A percentile compares a stretch with the other conserved stretches of the same genome.
phyloP scores from a whole-genome alignment of 2,888 invertebrate species.

The Phasia obesa region DNA sequence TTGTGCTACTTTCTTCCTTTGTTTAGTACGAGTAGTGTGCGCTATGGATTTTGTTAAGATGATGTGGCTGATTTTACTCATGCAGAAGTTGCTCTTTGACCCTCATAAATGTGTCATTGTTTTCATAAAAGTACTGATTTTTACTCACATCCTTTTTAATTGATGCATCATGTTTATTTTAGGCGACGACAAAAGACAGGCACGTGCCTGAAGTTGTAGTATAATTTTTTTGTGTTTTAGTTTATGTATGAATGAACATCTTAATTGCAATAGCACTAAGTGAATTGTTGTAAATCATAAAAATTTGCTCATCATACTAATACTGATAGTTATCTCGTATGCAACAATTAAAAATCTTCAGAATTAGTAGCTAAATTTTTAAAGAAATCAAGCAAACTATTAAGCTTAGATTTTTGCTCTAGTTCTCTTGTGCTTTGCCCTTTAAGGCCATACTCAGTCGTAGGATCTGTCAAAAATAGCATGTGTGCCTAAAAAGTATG shows the following conservation, averaged over 20 bases:
- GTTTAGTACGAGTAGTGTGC: background rate
- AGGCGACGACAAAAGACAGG: conserved; percentile 43
- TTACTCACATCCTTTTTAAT: conserved; percentile 40
- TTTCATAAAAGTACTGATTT: background rate
- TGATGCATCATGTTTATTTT: conserved; percentile 56
- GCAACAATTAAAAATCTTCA: no score
- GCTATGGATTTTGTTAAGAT: conserved; percentile 3
- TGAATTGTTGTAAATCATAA: no score
- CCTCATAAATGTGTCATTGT: conserved; percentile 58
- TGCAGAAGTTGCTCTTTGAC: conserved; percentile 62
- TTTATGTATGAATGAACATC: background rate
- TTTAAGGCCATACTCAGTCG: no score
- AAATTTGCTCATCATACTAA: no score
- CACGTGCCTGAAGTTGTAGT: conserved; percentile 59
- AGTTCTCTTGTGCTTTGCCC: no score
- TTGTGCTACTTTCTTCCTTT: conserved; percentile 4
- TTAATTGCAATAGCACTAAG: no score
- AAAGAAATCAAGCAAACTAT: no score
- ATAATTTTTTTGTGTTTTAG: background rate
- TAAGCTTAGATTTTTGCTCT: no score
- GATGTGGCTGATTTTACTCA: conserved; percentile 12
- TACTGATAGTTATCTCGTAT: no score
- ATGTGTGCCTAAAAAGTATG: no score
- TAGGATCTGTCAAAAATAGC: no score
- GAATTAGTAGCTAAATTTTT: no score